phyloP scores from a whole-genome alignment of 2,888 invertebrate genomes.

The Isoperla grammatica region DNA sequence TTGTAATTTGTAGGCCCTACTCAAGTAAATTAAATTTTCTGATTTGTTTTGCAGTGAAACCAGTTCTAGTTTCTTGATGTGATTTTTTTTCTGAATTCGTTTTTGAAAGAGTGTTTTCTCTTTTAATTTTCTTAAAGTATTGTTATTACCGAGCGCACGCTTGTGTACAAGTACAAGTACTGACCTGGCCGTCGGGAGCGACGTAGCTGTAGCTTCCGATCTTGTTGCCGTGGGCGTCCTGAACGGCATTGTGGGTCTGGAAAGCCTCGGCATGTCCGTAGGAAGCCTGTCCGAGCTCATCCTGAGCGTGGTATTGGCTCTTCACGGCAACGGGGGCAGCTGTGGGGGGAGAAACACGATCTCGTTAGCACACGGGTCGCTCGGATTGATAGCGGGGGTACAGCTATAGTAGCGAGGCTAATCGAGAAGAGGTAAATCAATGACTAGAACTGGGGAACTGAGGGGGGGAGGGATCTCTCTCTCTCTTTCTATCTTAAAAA shows the following conservation, averaged over 20 bases:
- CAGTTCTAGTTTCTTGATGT: not conserved
- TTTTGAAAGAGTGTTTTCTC: not conserved
- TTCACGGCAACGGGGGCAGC: constrained; percentile 23
- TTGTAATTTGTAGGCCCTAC: no score
- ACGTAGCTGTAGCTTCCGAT: constrained; percentile 38
- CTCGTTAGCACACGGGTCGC: not conserved
- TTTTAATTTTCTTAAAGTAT: not conserved
- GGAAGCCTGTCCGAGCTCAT: constrained; percentile 37
- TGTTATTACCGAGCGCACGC: not conserved
- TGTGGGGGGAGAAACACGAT: no score
- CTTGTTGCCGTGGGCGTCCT: constrained; percentile 35
- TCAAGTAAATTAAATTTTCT: no score
- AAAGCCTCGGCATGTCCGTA: constrained; percentile 34
- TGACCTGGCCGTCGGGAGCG: constrained; percentile 38
- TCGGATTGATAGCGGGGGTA: not conserved
- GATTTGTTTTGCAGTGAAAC: no score
- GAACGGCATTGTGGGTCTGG: constrained; percentile 35
- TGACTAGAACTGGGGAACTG: no score
- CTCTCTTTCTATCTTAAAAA: no score
- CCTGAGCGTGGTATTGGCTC: constrained; percentile 34
- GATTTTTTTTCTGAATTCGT: no score
- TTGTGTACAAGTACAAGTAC: not conserved
- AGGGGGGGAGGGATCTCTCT: no score
- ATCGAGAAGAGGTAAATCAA: no score
- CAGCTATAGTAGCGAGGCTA: not conserved